Percentiles rank a stretch among this genome's conserved stretches.
These are phyloP conservation scores for Zhengitettix transpicula DNA, from an alignment of 2,888 invertebrate genomes.

Conservation along the genomic window DNA sequence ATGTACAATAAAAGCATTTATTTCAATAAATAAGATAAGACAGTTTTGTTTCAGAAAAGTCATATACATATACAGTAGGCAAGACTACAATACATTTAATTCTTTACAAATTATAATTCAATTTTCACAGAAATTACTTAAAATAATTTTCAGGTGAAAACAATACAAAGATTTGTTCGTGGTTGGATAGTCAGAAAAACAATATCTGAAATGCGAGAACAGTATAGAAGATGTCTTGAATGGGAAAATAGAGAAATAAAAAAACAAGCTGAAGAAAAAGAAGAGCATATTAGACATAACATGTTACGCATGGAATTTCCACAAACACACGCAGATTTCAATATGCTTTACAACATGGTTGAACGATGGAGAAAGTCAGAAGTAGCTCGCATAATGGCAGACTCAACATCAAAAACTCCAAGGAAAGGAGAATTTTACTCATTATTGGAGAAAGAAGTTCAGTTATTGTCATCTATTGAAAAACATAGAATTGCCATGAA, in stretches of 20 bases:
- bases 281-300: neutral
- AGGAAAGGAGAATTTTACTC: conserved; percentile 52
- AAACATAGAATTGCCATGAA: conserved; percentile 33
- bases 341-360: conserved; percentile 50
- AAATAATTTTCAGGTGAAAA: conserved; percentile 1
- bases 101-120: neutral
- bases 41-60: too few species aligned
- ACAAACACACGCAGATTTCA: conserved; percentile 50
- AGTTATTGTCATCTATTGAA: conserved; percentile 50
- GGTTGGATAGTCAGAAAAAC: conserved; percentile 1
- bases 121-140: too few species aligned
- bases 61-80: too few species aligned
- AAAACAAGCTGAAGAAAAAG: neutral
- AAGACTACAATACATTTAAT: neutral
- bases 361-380: conserved; percentile 51
- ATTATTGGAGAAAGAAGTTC: conserved; percentile 56
- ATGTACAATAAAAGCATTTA: too few species aligned
- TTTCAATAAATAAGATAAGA: too few species aligned
- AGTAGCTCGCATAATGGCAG: conserved; percentile 45
- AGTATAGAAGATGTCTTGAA: neutral
- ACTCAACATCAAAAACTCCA: conserved; percentile 45
- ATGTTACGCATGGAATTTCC: conserved; percentile 1
- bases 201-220: neutral
- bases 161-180: conserved; percentile 2
- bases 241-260: neutral